phyloP scores from a whole-genome alignment of 2,888 invertebrate genomes.

The Tricholauxania praeusta region DNA sequence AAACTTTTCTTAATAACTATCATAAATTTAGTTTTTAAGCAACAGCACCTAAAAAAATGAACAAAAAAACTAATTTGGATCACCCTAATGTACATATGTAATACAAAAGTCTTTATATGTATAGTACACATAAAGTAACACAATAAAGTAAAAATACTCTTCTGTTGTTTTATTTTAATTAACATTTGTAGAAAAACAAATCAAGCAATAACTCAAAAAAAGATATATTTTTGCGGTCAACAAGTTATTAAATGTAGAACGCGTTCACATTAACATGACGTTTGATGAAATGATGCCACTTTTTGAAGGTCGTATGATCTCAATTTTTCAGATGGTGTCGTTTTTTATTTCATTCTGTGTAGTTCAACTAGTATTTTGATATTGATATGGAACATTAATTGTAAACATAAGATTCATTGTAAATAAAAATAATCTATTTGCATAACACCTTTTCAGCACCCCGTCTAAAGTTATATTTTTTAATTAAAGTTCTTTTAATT shows the following conservation, averaged over 20 bases:
- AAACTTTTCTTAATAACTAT: no score
- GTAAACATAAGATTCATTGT: not conserved
- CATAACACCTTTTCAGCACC: constrained; percentile 2
- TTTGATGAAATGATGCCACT: constrained; percentile 1
- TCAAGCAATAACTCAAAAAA: not conserved
- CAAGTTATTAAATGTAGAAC: constrained; percentile 6
- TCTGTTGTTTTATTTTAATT: no score
- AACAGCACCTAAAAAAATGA: no score
- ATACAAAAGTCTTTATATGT: no score
- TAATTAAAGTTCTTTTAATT: not conserved
- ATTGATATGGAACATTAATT: not conserved
- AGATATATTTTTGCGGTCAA: not conserved
- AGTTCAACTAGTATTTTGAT: not conserved
- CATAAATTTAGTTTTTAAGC: no score
- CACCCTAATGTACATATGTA: no score
- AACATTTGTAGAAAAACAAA: no score
- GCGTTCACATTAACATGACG: not conserved
- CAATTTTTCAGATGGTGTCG: not conserved
- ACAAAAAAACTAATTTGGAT: no score
- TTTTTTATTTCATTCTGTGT: not conserved
- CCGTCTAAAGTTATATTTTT: not conserved
- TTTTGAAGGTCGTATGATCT: not conserved
- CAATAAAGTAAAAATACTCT: no score
- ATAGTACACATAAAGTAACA: no score
- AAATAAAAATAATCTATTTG: not conserved